Base-by-base conservation (phyloP, 2,888 invertebrate species). In the Cryptocephalus primarius region DNA sequence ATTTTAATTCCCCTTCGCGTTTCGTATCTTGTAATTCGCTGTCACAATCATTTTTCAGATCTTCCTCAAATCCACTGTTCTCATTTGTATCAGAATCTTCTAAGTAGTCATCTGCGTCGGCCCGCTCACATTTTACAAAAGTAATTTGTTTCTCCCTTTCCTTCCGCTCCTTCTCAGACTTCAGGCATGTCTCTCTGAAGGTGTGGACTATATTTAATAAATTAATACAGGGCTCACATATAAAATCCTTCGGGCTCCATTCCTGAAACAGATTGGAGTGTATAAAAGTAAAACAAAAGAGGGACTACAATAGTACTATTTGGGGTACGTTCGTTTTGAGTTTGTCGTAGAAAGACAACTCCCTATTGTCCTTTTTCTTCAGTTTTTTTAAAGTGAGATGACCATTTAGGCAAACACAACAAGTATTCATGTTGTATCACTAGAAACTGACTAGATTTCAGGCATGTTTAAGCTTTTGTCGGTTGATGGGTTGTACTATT, bases 141-240 rank as follows among this genome's bases (percentile, higher is more conserved):
- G 22, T 47, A 9, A 32, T 39, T 32, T 39, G 38, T 32, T 33
- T 22, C 47, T 42, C 41, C 39, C 43, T 38, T 40, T 45, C 47
- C 40, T 49, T 55, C 39, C 57, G 50, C 36, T 51, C 43, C 8
- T 40, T 36, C 36, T 59, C 54, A 10, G 59, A 58, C 42, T 54
- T 56, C 11, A 59, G 43, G 47, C 59, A 59, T 9, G 55, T 57
- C 42, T 58, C 55, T 39, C 55, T 48, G 44, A 59, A 59, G 14
- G 49, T 53, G 39, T 59, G 47, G 2, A 56, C 54, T 43, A 55
- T 55, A 42, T 51, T 54, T 14, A 59, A 48, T 11, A 58, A 48
- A 43, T 59, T 55, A 13, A 48, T 51, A 50, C 59, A 59, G 31
- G 53, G 48, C 32, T 56, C 53, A 46, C 59, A 59, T 33, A 59